These are phyloP conservation scores for Synergus gifuensis DNA, from an alignment of 2,888 invertebrate genomes.

Conservation along the genomic window DNA sequence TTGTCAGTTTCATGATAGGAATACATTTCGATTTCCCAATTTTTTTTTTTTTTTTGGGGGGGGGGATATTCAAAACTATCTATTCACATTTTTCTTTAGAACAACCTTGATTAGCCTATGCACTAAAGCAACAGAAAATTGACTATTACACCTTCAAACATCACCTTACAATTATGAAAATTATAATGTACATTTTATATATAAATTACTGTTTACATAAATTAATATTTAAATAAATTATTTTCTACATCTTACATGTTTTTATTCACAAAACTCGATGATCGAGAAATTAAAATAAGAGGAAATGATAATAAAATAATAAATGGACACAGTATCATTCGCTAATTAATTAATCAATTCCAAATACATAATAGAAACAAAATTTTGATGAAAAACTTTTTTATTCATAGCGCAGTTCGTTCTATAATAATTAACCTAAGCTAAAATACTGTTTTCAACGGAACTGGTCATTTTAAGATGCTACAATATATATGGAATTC, in stretches of 20 bases:
- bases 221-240: background rate
- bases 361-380: background rate
- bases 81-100: background rate
- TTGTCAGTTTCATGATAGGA: conserved; percentile 11
- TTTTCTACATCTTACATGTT: background rate
- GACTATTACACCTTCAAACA: background rate
- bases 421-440: conserved; percentile 14
- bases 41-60: background rate
- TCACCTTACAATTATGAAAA: background rate
- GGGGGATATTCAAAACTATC: background rate
- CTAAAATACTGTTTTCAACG: conserved; percentile 28
- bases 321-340: background rate
- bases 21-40: background rate
- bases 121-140: background rate
- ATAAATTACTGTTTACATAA: background rate
- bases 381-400: background rate
- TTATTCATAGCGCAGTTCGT: background rate
- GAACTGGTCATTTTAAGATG: background rate
- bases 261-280: background rate
- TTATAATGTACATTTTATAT: background rate
- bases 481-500: background rate
- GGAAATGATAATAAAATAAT: background rate
- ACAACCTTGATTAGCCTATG: background rate
- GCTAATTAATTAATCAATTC: background rate
- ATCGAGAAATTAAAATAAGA: background rate